These are phyloP conservation scores for Dynastes maya DNA, from an alignment of 2,888 invertebrate genomes.

Conservation along the genomic window DNA sequence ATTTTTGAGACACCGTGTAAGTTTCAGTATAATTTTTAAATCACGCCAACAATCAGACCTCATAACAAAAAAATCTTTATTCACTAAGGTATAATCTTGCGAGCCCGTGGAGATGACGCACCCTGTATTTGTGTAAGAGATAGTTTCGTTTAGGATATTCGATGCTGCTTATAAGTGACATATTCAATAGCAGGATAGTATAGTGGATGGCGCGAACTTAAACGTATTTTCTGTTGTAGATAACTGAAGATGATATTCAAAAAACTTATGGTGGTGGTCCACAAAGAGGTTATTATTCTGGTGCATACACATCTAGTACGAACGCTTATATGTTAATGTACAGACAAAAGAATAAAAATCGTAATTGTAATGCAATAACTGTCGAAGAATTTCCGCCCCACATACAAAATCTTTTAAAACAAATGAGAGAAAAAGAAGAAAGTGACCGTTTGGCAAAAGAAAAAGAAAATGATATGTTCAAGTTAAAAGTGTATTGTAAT, in stretches of 20 bases:
- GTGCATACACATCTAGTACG: conserved; percentile 85
- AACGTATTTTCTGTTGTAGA: conserved; percentile 69
- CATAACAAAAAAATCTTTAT: too few relatives aligned
- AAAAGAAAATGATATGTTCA: conserved; percentile 76
- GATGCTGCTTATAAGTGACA: too few relatives aligned
- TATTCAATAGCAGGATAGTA: too few relatives aligned
- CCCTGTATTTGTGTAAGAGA: too few relatives aligned
- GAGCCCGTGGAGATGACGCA: too few relatives aligned
- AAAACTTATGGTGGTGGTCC: conserved; percentile 87
- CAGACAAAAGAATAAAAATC: conserved; percentile 79
- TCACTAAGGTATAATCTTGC: too few relatives aligned
- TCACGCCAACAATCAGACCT: too few relatives aligned
- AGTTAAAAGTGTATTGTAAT: conserved; percentile 77
- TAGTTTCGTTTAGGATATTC: too few relatives aligned
- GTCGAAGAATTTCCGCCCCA: conserved; percentile 83
- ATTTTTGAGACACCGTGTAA: too few relatives aligned
- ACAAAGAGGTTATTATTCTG: conserved; percentile 79
- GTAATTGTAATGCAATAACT: conserved; percentile 78
- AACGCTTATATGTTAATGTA: conserved; percentile 96
- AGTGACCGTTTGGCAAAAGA: conserved; percentile 75
- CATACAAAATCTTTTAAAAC: conserved; percentile 77
- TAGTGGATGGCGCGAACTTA: too few relatives aligned
- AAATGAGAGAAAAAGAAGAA: conserved; percentile 79
- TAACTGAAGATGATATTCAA: conserved; percentile 85
- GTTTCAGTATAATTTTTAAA: too few relatives aligned